A percentile compares a stretch with the other conserved stretches of the same genome.
Conservation (phyloP, 2,113 vertebrate species). For the Butorides virescens region DNA sequence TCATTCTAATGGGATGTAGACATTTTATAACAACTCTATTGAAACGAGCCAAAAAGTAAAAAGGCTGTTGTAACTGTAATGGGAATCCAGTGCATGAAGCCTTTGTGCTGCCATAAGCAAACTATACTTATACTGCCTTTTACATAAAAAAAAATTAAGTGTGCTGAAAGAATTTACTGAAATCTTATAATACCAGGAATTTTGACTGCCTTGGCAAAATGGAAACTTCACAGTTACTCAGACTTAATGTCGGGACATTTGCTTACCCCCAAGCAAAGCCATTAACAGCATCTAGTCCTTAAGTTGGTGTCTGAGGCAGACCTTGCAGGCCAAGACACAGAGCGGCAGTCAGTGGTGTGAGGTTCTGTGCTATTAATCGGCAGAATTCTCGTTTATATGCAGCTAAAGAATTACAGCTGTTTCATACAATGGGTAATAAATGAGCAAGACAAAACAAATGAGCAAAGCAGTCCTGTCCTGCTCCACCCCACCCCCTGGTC, state of each 20-base stretch:
- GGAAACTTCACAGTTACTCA: conserved; percentile 16
- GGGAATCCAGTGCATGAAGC: background rate
- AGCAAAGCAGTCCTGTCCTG: background rate
- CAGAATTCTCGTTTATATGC: background rate
- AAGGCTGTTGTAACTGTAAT: background rate
- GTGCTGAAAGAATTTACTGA: background rate
- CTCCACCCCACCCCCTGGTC: background rate
- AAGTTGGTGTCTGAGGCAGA: background rate
- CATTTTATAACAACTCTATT: background rate
- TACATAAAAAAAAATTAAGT: background rate
- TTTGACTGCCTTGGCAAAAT: background rate
- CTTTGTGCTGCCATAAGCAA: background rate
- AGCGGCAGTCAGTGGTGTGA: background rate
- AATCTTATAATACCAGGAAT: conserved; percentile 1
- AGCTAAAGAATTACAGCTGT: conserved; percentile 18
- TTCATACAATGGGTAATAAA: conserved; percentile 21
- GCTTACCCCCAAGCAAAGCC: background rate
- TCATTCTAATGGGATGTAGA: background rate
- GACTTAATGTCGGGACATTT: background rate
- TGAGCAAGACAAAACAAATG: conserved; percentile 13
- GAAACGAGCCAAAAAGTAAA: background rate
- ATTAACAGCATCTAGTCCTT: background rate
- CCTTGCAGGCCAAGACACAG: background rate
- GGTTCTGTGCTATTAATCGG: background rate
- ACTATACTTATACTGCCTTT: background rate